Percentiles rank a stretch among this genome's conserved stretches.
phyloP scores from a whole-genome alignment of 2,888 invertebrate genomes.

The Acanthosepion lycidas region DNA sequence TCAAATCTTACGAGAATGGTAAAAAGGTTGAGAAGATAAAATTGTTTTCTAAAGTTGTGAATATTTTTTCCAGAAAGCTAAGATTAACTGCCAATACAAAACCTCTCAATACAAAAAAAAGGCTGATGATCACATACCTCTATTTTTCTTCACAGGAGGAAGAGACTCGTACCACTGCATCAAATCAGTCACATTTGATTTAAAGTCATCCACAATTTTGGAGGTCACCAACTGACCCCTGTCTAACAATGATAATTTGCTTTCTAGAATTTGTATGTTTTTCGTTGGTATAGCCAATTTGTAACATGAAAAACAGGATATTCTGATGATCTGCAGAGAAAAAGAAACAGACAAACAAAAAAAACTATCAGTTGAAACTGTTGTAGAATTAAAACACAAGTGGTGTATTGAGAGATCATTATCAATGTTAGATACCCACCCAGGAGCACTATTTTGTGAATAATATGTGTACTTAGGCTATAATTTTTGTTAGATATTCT shows the following conservation, averaged over 20 bases:
- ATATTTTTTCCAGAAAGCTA: not conserved
- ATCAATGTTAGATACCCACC: too few relatives aligned
- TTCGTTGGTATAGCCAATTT: not conserved
- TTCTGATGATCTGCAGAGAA: not conserved
- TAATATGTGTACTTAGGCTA: too few relatives aligned
- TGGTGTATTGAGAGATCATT: too few relatives aligned
- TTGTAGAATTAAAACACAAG: too few relatives aligned
- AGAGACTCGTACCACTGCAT: not conserved
- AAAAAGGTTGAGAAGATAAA: too few relatives aligned
- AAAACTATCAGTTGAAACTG: not conserved
- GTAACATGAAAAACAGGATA: not conserved
- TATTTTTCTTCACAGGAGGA: not conserved
- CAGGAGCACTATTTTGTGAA: too few relatives aligned
- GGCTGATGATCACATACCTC: not conserved
- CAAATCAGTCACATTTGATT: not conserved
- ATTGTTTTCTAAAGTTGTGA: too few relatives aligned
- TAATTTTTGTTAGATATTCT: too few relatives aligned
- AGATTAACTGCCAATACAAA: not conserved
- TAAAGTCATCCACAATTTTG: constrained; percentile 45
- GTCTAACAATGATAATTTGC: constrained; percentile 84
- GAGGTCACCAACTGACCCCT: constrained; percentile 62
- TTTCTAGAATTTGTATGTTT: constrained; percentile 67
- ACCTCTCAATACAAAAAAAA: not conserved
- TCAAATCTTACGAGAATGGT: too few relatives aligned
- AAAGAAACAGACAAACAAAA: not conserved